Conservation (phyloP, 2,797 vertebrate genomes). For the Danionella dracula region DNA sequence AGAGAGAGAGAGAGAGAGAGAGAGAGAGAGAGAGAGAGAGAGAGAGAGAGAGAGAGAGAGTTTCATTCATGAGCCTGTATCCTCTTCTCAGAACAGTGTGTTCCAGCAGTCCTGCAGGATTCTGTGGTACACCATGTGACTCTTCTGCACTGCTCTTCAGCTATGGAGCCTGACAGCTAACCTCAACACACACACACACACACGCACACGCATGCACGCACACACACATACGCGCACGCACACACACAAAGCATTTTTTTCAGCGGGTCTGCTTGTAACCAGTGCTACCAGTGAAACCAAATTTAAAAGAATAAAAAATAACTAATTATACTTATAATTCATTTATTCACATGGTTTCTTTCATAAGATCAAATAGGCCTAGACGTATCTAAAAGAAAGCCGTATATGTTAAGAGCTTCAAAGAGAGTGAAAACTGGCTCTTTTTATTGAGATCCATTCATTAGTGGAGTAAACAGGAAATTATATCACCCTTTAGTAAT, state of each 20-base stretch:
- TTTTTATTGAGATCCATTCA: constrained; percentile 47
- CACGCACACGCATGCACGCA: too few relatives aligned
- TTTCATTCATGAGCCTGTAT: constrained; percentile 49
- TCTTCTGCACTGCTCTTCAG: constrained; percentile 19
- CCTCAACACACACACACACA: constrained; percentile 7
- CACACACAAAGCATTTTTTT: not conserved
- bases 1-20: constrained; percentile 8
- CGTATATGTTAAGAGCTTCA: not conserved
- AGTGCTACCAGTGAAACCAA: constrained; percentile 4
- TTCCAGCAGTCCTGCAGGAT: constrained; percentile 46
- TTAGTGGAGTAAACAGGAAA: constrained; percentile 58
- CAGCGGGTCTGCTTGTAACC: not conserved
- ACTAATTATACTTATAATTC: too few relatives aligned
- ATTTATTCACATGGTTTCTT: not conserved
- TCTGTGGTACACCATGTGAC: constrained; percentile 46
- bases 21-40: constrained; percentile 9
- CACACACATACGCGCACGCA: constrained; percentile 4
- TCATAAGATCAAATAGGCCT: not conserved
- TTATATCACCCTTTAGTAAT: constrained; percentile 49
- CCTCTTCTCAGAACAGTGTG: constrained; percentile 49
- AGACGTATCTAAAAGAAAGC: not conserved
- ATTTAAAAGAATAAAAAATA: too few relatives aligned
- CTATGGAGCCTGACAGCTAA: constrained; percentile 34
- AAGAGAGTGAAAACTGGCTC: constrained; percentile 25
- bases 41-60: constrained; percentile 9